Conservation (phyloP, 2,888 invertebrate species). For the Drosophila rellima region DNA sequence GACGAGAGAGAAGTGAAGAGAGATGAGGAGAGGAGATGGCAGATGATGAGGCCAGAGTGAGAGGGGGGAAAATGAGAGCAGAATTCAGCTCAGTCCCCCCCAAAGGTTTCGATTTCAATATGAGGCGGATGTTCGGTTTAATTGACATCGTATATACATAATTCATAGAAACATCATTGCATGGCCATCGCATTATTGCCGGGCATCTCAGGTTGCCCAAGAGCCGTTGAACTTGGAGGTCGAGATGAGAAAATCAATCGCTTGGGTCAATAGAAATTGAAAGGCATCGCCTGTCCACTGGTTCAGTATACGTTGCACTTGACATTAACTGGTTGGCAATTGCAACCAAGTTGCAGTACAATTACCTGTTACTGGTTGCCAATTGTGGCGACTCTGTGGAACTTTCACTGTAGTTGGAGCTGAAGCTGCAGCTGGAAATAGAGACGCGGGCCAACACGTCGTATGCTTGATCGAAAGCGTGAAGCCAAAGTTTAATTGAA, state of each 20-base stretch:
- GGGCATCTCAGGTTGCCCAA: slow-evolving; percentile 55
- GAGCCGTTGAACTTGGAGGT: slow-evolving; percentile 70
- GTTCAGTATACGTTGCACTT: slow-evolving; percentile 74
- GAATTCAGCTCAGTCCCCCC: background rate
- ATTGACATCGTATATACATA: slow-evolving; percentile 62
- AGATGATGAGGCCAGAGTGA: background rate
- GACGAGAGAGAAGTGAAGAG: slow-evolving; percentile 1
- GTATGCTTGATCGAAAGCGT: slow-evolving; percentile 74
- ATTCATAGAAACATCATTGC: slow-evolving; percentile 57
- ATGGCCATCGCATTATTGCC: slow-evolving; percentile 24
- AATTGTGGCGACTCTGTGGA: slow-evolving; percentile 26
- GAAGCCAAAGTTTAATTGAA: slow-evolving; percentile 80
- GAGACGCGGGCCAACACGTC: slow-evolving; percentile 47
- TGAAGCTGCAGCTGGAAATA: slow-evolving; percentile 28
- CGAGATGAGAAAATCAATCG: slow-evolving; percentile 58
- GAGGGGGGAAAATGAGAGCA: slow-evolving; percentile 10
- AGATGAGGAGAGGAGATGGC: background rate
- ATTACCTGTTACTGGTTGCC: slow-evolving; percentile 41
- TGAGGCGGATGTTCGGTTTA: slow-evolving; percentile 75
- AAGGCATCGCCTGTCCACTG: slow-evolving; percentile 47
- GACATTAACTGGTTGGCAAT: slow-evolving; percentile 55
- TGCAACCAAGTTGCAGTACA: slow-evolving; percentile 33
- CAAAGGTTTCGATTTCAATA: slow-evolving; percentile 82
- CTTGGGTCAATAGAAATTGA: slow-evolving; percentile 49
- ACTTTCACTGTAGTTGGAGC: slow-evolving; percentile 60